Evolutionary conservation across 2,797 vertebrate genomes (phyloP).

Genomic region (Chelon labrosus): DNA sequence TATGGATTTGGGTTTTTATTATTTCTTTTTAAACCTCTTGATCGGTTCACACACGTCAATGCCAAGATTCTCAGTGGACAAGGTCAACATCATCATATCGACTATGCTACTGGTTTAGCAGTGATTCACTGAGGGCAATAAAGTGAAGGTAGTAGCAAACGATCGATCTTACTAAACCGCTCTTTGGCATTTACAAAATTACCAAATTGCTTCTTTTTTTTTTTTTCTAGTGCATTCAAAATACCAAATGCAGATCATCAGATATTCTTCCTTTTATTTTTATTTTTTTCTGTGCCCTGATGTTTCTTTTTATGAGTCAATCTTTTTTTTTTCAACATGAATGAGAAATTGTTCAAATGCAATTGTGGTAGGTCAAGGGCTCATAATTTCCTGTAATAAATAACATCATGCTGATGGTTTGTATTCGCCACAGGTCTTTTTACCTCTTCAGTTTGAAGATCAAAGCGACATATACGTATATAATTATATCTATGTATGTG

Average conservation of each 20-base stretch:
- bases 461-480: conserved; percentile 70
- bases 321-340: conserved; percentile 44
- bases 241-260: conserved; percentile 76
- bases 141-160: conserved; percentile 70
- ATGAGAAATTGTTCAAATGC: conserved; percentile 74
- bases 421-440: conserved; percentile 74
- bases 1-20: conserved; percentile 42
- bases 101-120: conserved; percentile 68
- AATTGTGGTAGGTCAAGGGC: conserved; percentile 84
- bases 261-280: conserved; percentile 46
- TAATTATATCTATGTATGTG: conserved; percentile 77
- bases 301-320: conserved; percentile 42
- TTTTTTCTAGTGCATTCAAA: conserved; percentile 57
- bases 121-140: conserved; percentile 78
- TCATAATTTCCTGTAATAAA: conserved; percentile 78
- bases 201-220: conserved; percentile 28
- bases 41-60: conserved; percentile 65
- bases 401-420: conserved; percentile 68
- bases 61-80: conserved; percentile 77
- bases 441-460: conserved; percentile 61
- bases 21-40: conserved; percentile 28
- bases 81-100: conserved; percentile 52
- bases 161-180: conserved; percentile 54
- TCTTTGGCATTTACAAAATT: conserved; percentile 64
- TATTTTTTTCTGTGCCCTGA: conserved; percentile 60